Base-by-base conservation (phyloP, 2,113 vertebrate genomes). In the Rhabdomys dilectus region DNA sequence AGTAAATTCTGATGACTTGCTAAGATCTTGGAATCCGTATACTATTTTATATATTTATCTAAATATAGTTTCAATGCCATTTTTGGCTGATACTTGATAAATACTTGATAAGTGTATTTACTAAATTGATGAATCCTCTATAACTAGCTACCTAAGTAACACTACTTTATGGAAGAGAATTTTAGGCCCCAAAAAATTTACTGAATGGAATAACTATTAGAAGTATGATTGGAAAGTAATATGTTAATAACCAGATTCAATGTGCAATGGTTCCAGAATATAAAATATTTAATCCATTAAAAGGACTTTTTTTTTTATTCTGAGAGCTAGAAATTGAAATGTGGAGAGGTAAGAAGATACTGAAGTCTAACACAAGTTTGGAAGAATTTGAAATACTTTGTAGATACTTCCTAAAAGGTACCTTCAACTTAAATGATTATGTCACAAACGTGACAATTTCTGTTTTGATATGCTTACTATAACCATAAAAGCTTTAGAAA, bases 201-300 rank as follows among this genome's bases (percentile, higher is more conserved):
- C 7, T 76, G 31, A 87, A 93, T 82, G 53, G 17, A 62, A 1
- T 8, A 89, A 72, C 45, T 87, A 80, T 86, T 89, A 60, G 13
- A 93, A 70, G 1, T 70, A 39, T 75, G 19, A 73, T 72, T 77
- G 10, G 39, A 94, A 97, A 86, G 82, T 86, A 89, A 31, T 82
- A 51, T 48, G 7, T 8, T 64, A 39, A 31, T 76, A 60, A 48
- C 31, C 7, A 89, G 70, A 70, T 93, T 93, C 24, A 92, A 51
- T 31, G 51, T 4, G 58, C 45, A 13, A 94, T 72, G 6, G 92
- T 81, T 95, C 45, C 24, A 86, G 9, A 19, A 26, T 89, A 58
- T 15, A 77, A 89, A 95, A 77, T 82, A 5, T 95, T 22, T 56
- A 95, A 64, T 34, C 39, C 58, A 91, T 93, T 42, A 86, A 72